Conservation (phyloP, 1,140 invertebrate genomes). For the Pseudomyrmex dendroicus region DNA sequence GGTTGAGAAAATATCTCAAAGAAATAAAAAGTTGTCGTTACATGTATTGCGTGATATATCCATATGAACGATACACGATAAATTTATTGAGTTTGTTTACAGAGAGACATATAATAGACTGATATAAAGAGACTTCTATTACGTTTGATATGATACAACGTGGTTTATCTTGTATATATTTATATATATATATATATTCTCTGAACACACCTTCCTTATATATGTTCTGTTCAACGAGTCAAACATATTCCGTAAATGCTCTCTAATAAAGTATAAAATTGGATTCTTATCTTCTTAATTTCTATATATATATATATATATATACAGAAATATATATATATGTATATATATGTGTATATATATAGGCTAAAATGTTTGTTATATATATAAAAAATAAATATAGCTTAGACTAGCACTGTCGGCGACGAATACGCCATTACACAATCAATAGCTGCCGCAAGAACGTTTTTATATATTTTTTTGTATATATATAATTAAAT, state of each 20-base stretch:
- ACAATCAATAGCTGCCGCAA: conserved; percentile 79
- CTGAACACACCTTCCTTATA: conserved; percentile 62
- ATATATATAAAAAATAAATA: conserved; percentile 83
- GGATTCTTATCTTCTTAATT: conserved; percentile 58
- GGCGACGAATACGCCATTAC: conserved; percentile 80
- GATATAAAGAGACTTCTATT: conserved; percentile 47
- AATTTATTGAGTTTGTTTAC: conserved; percentile 54
- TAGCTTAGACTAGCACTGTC: conserved; percentile 84
- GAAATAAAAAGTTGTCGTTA: conserved; percentile 21
- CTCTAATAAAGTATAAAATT: conserved; percentile 71
- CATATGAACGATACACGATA: conserved; percentile 47
- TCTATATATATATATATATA: not conserved
- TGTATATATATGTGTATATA: not conserved
- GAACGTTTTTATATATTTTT: not conserved
- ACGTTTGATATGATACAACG: conserved; percentile 56
- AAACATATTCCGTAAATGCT: conserved; percentile 66
- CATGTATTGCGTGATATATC: conserved; percentile 26
- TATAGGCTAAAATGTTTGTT: conserved; percentile 66
- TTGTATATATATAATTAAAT: conserved; percentile 67
- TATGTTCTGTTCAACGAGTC: conserved; percentile 52
- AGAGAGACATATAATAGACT: conserved; percentile 49
- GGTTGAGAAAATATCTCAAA: conserved; percentile 14
- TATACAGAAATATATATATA: no score
- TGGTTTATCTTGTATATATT: conserved; percentile 33
- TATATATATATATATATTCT: conserved; percentile 54